Conservation (phyloP, 2,113 vertebrate genomes). For the Xiphophorus maculatus region DNA sequence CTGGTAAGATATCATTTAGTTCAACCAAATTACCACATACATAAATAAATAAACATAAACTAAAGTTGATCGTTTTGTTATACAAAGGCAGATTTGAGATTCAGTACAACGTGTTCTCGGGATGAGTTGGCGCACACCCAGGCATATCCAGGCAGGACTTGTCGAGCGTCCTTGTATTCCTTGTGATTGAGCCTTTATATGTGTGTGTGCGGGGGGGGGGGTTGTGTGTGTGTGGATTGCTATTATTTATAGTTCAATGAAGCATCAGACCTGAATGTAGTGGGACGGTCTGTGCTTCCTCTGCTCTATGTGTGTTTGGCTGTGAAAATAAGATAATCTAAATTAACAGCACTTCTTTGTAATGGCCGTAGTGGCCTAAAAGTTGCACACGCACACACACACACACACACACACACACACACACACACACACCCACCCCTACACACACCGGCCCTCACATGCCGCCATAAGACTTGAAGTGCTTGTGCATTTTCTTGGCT, state of each 20-base stretch:
- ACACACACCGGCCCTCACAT: background rate
- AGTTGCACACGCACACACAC: background rate
- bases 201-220: background rate
- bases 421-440: background rate
- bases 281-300: slow-evolving; percentile 5
- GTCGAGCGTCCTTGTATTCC: background rate
- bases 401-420: background rate
- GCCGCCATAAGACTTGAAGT: background rate
- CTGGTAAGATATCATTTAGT: background rate
- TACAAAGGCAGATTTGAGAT: background rate
- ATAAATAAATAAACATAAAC: background rate
- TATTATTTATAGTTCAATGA: slow-evolving; percentile 40
- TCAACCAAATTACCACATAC: background rate
- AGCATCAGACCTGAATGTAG: slow-evolving; percentile 20
- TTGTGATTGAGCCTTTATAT: background rate
- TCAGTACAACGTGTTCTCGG: slow-evolving; percentile 6
- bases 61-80: background rate
- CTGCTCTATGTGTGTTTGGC: slow-evolving; percentile 22
- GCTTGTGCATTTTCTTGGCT: slow-evolving; percentile 5
- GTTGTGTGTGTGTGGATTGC: background rate
- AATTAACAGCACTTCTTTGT: slow-evolving; percentile 51
- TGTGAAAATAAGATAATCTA: slow-evolving; percentile 54
- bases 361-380: slow-evolving; percentile 12
- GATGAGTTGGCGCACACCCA: background rate
- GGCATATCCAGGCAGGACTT: background rate